Conservation (phyloP, 1,140 invertebrate genomes). For the Lanistes nyassanus region DNA sequence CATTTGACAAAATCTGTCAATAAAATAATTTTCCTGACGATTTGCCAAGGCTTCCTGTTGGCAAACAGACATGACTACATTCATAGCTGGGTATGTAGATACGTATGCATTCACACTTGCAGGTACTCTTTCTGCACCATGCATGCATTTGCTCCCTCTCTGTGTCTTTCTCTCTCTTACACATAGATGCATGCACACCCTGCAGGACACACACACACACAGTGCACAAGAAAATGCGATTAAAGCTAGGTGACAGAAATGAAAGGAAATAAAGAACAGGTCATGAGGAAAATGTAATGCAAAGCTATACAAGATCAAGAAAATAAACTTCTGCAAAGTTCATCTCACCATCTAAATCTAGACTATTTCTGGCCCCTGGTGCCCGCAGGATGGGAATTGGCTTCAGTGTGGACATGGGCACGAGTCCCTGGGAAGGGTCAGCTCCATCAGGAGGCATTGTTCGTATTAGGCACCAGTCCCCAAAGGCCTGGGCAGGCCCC, state of each 20-base stretch:
- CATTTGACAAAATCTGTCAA: too few relatives aligned
- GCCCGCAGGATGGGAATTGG: conserved; percentile 70
- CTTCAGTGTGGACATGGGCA: conserved; percentile 84
- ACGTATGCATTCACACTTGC: too few relatives aligned
- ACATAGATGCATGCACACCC: conserved; percentile 12
- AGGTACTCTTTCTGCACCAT: too few relatives aligned
- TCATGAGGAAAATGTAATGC: conserved; percentile 28
- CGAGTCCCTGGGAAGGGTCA: conserved; percentile 77
- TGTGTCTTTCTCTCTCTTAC: too few relatives aligned
- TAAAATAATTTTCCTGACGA: too few relatives aligned
- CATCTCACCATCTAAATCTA: conserved; percentile 61
- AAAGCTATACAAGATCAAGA: background rate
- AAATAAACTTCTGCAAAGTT: conserved; percentile 25
- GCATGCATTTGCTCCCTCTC: too few relatives aligned
- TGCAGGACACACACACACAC: conserved; percentile 13
- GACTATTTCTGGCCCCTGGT: conserved; percentile 53
- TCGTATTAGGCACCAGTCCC: conserved; percentile 66
- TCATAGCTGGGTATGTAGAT: too few relatives aligned
- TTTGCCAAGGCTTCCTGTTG: too few relatives aligned
- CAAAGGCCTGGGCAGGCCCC: conserved; percentile 59
- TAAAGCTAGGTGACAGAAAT: background rate
- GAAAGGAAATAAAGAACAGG: conserved; percentile 14
- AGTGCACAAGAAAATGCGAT: background rate
- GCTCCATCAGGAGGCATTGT: conserved; percentile 56
- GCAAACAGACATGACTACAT: conserved; percentile 15